These are phyloP conservation scores for Alces alces DNA, from an alignment of 2,113 vertebrate species.

Conservation along the genomic window DNA sequence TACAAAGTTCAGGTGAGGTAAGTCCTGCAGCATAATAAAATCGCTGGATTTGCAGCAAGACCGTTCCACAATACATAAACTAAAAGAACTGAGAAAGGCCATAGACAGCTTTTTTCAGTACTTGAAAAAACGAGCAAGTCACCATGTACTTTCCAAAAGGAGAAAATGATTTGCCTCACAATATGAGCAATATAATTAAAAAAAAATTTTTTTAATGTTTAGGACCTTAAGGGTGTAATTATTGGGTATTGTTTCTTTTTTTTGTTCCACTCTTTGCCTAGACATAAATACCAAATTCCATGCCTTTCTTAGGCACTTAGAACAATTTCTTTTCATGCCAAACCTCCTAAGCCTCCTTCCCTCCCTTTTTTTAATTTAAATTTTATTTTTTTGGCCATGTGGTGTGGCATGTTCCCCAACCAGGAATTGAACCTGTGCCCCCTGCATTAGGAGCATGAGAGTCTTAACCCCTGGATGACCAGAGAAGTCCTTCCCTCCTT, in stretches of 20 bases:
- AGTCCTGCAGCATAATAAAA: background rate
- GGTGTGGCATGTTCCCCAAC: background rate
- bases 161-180: background rate
- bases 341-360: background rate
- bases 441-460: background rate
- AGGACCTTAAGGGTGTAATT: slow-evolving; percentile 16
- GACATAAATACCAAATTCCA: background rate
- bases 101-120: background rate
- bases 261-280: background rate
- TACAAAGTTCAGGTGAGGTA: background rate
- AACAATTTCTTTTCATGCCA: slow-evolving; percentile 16
- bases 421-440: background rate
- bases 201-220: background rate
- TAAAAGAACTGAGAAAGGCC: background rate
- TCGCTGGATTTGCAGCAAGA: background rate
- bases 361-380: background rate
- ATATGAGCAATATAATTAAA: background rate
- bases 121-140: background rate
- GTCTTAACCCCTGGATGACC: background rate
- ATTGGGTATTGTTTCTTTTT: background rate
- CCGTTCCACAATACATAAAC: background rate
- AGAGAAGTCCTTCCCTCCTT: background rate
- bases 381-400: background rate
- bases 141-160: background rate
- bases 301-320: background rate